These are phyloP conservation scores for Platynereis dumerilii DNA, from an alignment of 2,888 invertebrate species.

Conservation along the genomic window DNA sequence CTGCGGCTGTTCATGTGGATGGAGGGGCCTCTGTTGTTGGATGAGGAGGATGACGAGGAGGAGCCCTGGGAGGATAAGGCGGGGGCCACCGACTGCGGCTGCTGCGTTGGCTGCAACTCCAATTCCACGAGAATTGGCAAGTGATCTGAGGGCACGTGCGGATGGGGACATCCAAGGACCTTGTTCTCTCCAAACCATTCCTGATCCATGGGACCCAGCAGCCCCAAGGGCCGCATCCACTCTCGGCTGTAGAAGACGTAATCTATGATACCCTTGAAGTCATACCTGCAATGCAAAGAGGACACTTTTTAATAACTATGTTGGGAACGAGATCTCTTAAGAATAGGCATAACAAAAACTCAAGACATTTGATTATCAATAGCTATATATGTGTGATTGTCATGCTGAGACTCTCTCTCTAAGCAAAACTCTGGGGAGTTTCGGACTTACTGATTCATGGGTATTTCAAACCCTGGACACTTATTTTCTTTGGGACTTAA, in stretches of 20 bases:
- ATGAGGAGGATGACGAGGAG: neutral
- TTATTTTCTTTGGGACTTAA: no score
- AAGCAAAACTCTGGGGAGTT: no score
- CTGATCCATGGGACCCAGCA: conserved; percentile 90
- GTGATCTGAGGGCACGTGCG: conserved; percentile 85
- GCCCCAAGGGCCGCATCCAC: conserved; percentile 91
- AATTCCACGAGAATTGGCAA: conserved; percentile 62
- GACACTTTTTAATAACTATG: no score
- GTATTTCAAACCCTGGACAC: no score
- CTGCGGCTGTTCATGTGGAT: neutral
- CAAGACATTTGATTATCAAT: neutral
- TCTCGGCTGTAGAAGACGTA: conserved; percentile 98
- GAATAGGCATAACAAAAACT: neutral
- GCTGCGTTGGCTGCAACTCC: conserved; percentile 38
- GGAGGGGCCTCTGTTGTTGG: neutral
- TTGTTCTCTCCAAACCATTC: conserved; percentile 84
- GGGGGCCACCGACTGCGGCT: no score
- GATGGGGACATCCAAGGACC: conserved; percentile 97
- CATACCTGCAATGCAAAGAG: conserved; percentile 75
- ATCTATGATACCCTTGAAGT: conserved; percentile 99
- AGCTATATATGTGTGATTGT: no score
- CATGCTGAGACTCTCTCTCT: no score
- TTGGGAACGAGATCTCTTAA: neutral
- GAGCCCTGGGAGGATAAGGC: no score
- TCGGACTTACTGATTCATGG: no score